phyloP scores from a whole-genome alignment of 2,113 vertebrate species.

The Mungos mungo region DNA sequence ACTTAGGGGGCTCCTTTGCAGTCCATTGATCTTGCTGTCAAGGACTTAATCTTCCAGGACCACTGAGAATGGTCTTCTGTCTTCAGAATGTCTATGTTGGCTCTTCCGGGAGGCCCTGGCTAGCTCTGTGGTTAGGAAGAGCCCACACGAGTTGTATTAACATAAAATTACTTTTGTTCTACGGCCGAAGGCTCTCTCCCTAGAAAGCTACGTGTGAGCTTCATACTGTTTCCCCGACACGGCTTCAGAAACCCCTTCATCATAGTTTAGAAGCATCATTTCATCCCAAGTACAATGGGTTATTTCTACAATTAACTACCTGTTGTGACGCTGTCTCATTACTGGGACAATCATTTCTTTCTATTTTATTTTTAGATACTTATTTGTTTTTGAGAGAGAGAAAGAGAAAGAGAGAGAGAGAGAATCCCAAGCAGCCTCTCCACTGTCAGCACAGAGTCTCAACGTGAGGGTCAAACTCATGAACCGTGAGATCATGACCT shows the following conservation, averaged over 20 bases:
- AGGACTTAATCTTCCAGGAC: background rate
- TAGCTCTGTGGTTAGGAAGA: background rate
- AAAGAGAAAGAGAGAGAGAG: too few species aligned
- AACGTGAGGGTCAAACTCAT: too few species aligned
- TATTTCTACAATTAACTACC: background rate
- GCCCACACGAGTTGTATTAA: background rate
- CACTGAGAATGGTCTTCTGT: background rate
- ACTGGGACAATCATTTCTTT: background rate
- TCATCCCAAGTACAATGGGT: rapidly evolving
- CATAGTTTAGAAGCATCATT: background rate
- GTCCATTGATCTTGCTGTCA: background rate
- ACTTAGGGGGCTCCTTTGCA: background rate
- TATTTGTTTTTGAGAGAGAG: too few species aligned
- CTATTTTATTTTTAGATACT: background rate
- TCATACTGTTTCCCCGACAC: background rate
- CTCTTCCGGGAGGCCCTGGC: background rate
- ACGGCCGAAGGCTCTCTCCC: background rate
- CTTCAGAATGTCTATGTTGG: background rate
- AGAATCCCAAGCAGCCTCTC: too few species aligned
- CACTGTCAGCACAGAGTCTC: too few species aligned
- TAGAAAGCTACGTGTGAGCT: background rate
- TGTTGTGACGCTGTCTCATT: rapidly evolving
- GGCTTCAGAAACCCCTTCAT: background rate
- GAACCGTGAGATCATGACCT: too few species aligned
- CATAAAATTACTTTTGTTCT: background rate